Conservation (phyloP, 1,140 invertebrate genomes). For the Chironomus striatipennis region DNA sequence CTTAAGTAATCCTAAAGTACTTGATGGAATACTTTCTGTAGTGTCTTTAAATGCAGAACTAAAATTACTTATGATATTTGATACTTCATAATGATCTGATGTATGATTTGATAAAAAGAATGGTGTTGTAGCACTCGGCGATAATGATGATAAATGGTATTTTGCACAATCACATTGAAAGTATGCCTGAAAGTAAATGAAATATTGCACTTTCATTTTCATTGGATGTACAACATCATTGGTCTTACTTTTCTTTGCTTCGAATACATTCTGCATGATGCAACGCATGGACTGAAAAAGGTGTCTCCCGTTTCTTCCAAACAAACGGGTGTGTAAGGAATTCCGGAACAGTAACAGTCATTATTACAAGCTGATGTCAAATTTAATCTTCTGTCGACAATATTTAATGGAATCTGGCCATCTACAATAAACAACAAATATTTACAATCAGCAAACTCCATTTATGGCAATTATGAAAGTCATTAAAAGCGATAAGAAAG, state of each 20-base stretch:
- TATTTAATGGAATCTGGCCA: conserved; percentile 27
- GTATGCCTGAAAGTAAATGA: background rate
- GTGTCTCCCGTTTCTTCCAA: conserved; percentile 44
- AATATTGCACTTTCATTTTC: background rate
- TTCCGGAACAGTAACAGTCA: conserved; percentile 45
- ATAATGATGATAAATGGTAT: background rate
- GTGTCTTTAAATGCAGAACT: background rate
- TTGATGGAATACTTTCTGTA: background rate
- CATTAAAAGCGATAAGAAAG: no score
- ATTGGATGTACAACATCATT: no score
- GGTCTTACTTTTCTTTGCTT: background rate
- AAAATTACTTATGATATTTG: background rate
- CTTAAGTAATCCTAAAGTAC: background rate
- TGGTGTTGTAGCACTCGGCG: background rate
- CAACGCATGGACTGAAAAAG: conserved; percentile 55
- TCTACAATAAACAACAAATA: conserved; percentile 23
- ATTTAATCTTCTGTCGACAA: conserved; percentile 41
- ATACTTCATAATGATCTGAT: background rate
- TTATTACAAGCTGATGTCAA: conserved; percentile 45
- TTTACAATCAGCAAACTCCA: no score
- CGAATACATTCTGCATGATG: conserved; percentile 42
- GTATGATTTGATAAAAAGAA: background rate
- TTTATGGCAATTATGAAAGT: no score
- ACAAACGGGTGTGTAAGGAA: conserved; percentile 51
- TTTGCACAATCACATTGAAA: background rate